A percentile compares a stretch with the other conserved stretches of the same genome.
phyloP scores from a whole-genome alignment of 1,140 invertebrate species.

The Papilio polyxenes region DNA sequence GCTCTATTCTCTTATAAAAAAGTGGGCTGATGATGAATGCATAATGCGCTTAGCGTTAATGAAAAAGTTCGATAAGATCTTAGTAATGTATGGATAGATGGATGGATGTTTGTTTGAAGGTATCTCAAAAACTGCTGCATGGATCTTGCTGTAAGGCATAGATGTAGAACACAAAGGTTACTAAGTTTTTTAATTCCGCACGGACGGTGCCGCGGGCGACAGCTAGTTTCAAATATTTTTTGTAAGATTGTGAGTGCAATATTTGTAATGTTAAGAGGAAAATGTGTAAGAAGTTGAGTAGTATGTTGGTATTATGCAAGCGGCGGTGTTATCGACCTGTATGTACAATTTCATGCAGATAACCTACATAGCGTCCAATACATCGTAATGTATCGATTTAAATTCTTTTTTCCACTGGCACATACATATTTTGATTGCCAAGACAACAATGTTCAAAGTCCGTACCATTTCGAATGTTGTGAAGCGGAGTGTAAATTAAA shows the following conservation, averaged over 20 bases:
- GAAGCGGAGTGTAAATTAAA: background rate
- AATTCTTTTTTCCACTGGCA: constrained; percentile 2
- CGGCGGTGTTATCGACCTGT: constrained; percentile 16
- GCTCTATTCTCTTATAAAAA: too few species aligned
- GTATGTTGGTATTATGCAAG: constrained; percentile 7
- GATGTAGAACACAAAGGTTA: too few species aligned
- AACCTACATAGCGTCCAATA: constrained; percentile 16
- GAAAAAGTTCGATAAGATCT: too few species aligned
- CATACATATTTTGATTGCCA: background rate
- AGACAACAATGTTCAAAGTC: background rate
- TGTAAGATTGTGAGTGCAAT: background rate
- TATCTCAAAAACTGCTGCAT: too few species aligned
- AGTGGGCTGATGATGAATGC: too few species aligned
- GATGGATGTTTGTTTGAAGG: too few species aligned
- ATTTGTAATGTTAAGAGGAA: background rate
- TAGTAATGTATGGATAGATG: too few species aligned
- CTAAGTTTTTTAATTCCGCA: background rate
- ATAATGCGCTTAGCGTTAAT: too few species aligned
- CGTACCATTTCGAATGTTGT: background rate
- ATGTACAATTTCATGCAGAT: constrained; percentile 25
- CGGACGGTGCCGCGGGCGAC: too few species aligned
- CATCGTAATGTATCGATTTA: constrained; percentile 6
- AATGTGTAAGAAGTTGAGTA: background rate
- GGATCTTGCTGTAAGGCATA: too few species aligned
- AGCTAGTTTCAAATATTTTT: background rate